phyloP scores from a whole-genome alignment of 2,113 vertebrate genomes.

The Solenodon paradoxus region DNA sequence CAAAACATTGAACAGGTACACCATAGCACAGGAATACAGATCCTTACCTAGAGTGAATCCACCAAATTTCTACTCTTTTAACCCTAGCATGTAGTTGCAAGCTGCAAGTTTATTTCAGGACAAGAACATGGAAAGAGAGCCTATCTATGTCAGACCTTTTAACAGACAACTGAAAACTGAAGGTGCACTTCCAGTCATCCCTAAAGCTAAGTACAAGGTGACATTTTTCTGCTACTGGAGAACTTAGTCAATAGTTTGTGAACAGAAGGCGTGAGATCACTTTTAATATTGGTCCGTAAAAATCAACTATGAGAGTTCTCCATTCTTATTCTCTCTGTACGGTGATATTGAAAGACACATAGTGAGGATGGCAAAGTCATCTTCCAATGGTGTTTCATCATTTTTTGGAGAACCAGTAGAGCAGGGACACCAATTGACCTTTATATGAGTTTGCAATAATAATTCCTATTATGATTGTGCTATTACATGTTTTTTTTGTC shows the following conservation, averaged over 20 bases:
- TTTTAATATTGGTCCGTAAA: neutral
- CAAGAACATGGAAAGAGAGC: neutral
- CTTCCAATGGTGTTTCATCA: neutral
- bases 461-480: neutral
- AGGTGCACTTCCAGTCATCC: neutral
- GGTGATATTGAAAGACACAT: neutral
- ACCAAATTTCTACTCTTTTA: neutral
- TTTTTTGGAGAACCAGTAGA: neutral
- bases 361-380: neutral
- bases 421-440: neutral
- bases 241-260: accelerated
- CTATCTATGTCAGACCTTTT: accelerated
- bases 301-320: neutral
- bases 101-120: neutral
- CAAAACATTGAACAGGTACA: neutral
- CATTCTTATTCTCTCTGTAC: neutral
- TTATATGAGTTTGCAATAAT: neutral
- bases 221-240: neutral
- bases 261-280: neutral
- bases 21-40: neutral
- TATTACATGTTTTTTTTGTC: neutral
- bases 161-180: neutral
- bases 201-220: neutral
- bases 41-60: accelerated
- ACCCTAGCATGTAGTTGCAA: neutral